A percentile compares a stretch with the other conserved stretches of the same genome.
Conservation (phyloP, 1,140 invertebrate species). For the Palaemon carinicauda region DNA sequence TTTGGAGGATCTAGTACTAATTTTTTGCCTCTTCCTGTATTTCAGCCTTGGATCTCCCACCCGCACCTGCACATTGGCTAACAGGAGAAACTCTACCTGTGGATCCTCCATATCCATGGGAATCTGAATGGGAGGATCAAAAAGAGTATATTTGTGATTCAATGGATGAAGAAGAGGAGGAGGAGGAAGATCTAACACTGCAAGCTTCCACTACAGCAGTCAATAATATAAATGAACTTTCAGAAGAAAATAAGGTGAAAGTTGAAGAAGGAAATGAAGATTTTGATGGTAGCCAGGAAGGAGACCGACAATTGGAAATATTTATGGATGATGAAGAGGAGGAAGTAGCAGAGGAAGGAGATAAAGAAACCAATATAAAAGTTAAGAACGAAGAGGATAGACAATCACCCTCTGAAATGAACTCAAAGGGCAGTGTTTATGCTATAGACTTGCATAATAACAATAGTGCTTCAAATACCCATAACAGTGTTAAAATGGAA, state of each 20-base stretch:
- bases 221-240: constrained; percentile 16
- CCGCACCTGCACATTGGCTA: background rate
- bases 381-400: background rate
- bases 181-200: constrained; percentile 3
- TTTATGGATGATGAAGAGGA: constrained; percentile 40
- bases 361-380: background rate
- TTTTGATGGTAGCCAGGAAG: constrained; percentile 39
- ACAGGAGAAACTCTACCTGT: background rate
- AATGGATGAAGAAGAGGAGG: constrained; percentile 4
- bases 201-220: background rate
- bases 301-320: constrained; percentile 38
- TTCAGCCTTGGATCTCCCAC: constrained; percentile 29
- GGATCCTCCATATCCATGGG: constrained; percentile 56
- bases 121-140: constrained; percentile 55
- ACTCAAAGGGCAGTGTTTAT: background rate
- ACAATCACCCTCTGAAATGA: background rate
- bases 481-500: background rate
- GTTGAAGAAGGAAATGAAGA: background rate
- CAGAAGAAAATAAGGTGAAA: background rate
- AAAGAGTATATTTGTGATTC: constrained; percentile 51
- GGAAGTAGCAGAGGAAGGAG: constrained; percentile 13
- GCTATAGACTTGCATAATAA: background rate
- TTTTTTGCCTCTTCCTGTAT: background rate
- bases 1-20: background rate
- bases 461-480: background rate